Evolutionary conservation across 2,113 vertebrate species (phyloP).

Genomic region (Corvus hawaiiensis): DNA sequence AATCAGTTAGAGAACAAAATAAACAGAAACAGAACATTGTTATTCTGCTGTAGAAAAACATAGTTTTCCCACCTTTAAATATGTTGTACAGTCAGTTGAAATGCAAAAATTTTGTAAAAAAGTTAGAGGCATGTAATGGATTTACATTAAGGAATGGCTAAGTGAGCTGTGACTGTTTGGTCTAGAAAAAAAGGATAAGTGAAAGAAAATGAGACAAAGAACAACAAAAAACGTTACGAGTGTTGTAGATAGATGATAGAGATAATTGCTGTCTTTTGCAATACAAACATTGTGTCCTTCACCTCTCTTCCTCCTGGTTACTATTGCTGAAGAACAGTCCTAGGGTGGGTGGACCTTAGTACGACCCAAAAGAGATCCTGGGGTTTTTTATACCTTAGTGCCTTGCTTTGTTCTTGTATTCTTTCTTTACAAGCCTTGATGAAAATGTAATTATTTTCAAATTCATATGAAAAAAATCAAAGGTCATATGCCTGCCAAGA

Average conservation of each 20-base stretch:
- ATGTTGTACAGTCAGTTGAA: not conserved
- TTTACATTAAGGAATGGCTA: not conserved
- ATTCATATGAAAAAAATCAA: not conserved
- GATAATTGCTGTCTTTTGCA: not conserved
- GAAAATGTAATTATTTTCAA: not conserved
- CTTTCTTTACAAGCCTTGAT: not conserved
- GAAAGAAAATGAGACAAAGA: not conserved
- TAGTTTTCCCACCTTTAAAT: not conserved
- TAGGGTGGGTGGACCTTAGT: not conserved
- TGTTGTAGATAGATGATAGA: not conserved
- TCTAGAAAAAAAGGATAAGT: not conserved
- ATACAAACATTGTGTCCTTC: not conserved
- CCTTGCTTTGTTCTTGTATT: not conserved
- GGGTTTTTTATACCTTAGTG: not conserved
- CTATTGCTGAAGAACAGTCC: not conserved
- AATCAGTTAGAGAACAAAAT: not conserved
- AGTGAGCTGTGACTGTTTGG: not conserved
- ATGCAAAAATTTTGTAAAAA: not conserved
- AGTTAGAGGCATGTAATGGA: not conserved
- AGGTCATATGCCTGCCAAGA: not conserved
- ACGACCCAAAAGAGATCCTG: not conserved
- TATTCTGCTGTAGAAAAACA: not conserved
- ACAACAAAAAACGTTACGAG: not conserved
- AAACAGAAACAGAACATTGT: not conserved
- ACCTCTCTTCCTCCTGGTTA: not conserved